Conservation (phyloP, 1,140 invertebrate genomes). For the Scaptodrosophila lebanonensis region DNA sequence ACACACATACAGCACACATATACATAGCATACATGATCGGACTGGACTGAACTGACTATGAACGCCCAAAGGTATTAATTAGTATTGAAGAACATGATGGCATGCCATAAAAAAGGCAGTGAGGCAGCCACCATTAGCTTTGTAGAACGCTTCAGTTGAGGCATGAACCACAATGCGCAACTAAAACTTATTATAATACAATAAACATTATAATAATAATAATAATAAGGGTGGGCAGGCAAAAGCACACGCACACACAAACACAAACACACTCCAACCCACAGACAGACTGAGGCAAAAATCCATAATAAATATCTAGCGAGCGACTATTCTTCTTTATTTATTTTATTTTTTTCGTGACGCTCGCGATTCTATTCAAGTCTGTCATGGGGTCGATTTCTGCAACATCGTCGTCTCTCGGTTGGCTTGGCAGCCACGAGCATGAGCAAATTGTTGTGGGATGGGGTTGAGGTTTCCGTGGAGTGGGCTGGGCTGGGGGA, state of each 20-base stretch:
- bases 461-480: too few species aligned
- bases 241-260: conserved; percentile 13
- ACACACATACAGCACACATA: conserved; percentile 12
- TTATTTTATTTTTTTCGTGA: neutral
- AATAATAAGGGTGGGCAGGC: conserved; percentile 26
- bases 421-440: too few species aligned
- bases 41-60: neutral
- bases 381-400: too few species aligned
- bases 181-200: conserved; percentile 55
- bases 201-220: conserved; percentile 41
- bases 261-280: neutral
- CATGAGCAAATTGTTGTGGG: too few species aligned
- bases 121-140: neutral
- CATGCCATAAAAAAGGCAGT: neutral
- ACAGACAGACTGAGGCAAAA: conserved; percentile 29
- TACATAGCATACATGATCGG: neutral
- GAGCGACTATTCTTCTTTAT: conserved; percentile 21
- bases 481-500: too few species aligned
- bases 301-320: conserved; percentile 37
- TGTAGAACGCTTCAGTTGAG: too few species aligned
- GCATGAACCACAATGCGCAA: conserved; percentile 20
- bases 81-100: conserved; percentile 43
- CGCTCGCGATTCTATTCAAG: too few species aligned
- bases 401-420: too few species aligned
- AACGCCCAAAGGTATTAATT: conserved; percentile 72